Percentiles rank a stretch among this genome's conserved stretches.
Evolutionary conservation across 2,113 vertebrate genomes (phyloP).

Genomic region (Neopipo cinnamomea): DNA sequence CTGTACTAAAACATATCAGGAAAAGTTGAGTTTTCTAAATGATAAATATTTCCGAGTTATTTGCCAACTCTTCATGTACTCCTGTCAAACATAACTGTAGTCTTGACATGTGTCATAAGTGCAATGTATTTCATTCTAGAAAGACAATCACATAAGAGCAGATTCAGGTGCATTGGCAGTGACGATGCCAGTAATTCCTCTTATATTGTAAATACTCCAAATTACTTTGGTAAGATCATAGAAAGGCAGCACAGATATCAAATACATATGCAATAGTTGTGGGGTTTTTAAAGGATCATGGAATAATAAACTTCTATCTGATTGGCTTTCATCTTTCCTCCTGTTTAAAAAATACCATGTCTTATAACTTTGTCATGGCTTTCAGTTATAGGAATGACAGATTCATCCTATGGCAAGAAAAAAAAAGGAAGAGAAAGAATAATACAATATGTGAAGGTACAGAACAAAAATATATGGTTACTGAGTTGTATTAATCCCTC

Average conservation of each 20-base stretch:
- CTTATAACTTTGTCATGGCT: neutral
- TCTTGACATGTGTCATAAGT: accelerated
- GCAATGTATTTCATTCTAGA: neutral
- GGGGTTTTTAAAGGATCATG: neutral
- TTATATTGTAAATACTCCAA: neutral
- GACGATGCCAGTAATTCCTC: neutral
- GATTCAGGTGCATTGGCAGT: neutral
- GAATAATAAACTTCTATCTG: neutral
- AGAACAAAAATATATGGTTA: neutral
- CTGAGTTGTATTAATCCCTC: neutral
- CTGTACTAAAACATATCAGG: neutral
- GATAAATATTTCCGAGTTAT: neutral
- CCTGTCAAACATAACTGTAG: neutral
- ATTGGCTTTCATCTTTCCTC: neutral
- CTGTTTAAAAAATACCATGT: neutral
- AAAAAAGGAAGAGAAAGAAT: neutral
- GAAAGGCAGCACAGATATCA: neutral
- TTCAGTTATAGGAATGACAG: neutral
- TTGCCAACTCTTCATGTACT: neutral
- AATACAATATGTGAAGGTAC: neutral
- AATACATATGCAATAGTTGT: neutral
- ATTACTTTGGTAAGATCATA: neutral
- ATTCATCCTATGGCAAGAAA: accelerated
- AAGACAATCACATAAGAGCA: neutral
- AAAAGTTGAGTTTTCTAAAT: neutral